Evolutionary conservation across 2,797 vertebrate species (phyloP), one percentile per base, ranked within the genome.

Genomic region (Acipenser transmontanus): DNA sequence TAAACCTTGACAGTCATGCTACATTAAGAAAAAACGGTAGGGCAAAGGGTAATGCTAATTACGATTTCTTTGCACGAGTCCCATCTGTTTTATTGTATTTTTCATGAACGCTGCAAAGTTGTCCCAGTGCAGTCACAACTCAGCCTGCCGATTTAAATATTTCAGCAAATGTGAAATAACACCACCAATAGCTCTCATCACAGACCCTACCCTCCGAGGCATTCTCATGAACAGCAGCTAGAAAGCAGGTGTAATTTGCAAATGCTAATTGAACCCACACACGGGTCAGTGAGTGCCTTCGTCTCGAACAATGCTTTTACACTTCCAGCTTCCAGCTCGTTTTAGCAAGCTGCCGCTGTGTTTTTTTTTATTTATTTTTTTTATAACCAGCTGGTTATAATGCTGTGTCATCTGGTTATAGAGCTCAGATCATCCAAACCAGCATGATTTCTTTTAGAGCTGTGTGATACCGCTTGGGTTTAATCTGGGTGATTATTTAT

Each of bases 121-220:
- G 78, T 81, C 81, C 77, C 76, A 70, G 77, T 75, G 75, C 81
- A 91, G 78, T 89, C 81, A 82, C 70, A 68, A 72, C 78, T 80
- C 81, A 81, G 77, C 81, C 85, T 80, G 83, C 82, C 74, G 80
- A 80, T 80, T 88, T 95, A 87, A 88, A 88, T 87, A 93, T 93
- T 94, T 89, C 82, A 86, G 84, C 74, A 77, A 72, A 34, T 79
- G 80, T 89, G 80, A 78, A 82, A 80, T 80, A 78, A 78, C 74
- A 74, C 75, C 65, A 62, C 71, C 71, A 70, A 71, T 73, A 70
- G 68, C 68, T 70, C 71, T 9, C 68, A 66, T 71, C 63, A 11
- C 62, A 78, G 77, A 71, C 1, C 0, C 71, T 75, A 81, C 75
- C 68, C 71, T 83, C 78, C 78, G 70, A 83, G 71, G 73, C 69